phyloP scores from a whole-genome alignment of 2,113 vertebrate species.

The Xiphophorus maculatus region DNA sequence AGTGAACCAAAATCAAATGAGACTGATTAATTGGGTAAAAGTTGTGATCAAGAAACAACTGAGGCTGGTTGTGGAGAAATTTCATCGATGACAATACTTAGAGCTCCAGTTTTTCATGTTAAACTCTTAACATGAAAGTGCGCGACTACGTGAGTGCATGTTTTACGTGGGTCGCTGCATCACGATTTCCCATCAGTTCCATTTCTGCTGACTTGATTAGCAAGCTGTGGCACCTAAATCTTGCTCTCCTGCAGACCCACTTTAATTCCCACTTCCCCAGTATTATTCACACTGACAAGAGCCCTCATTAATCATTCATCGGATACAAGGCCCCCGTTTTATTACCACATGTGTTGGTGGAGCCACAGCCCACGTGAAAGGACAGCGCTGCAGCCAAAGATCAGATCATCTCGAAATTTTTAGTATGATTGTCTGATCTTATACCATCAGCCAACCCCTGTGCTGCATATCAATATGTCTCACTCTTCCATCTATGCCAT shows the following conservation, averaged over 20 bases:
- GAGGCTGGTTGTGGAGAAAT: no score
- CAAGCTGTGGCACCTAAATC: slow-evolving; percentile 37
- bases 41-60: no score
- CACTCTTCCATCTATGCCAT: not conserved
- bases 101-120: not conserved
- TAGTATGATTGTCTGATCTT: not conserved
- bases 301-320: slow-evolving; percentile 54
- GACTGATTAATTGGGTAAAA: no score
- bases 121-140: not conserved
- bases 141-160: slow-evolving; percentile 1
- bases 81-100: no score
- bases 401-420: slow-evolving; percentile 5
- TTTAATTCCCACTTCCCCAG: slow-evolving; percentile 50
- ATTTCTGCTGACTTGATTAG: slow-evolving; percentile 35
- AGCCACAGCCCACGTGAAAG: not conserved
- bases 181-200: slow-evolving; percentile 33
- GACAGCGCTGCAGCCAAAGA: slow-evolving; percentile 6
- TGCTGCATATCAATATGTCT: not conserved
- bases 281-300: slow-evolving; percentile 49
- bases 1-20: no score
- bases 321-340: slow-evolving; percentile 35
- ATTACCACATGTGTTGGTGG: slow-evolving; percentile 39
- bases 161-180: not conserved
- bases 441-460: not conserved
- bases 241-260: slow-evolving; percentile 17